Evolutionary conservation across 2,888 invertebrate genomes (phyloP), one percentile per base, ranked within the genome.

Genomic region (Pyralis farinalis): DNA sequence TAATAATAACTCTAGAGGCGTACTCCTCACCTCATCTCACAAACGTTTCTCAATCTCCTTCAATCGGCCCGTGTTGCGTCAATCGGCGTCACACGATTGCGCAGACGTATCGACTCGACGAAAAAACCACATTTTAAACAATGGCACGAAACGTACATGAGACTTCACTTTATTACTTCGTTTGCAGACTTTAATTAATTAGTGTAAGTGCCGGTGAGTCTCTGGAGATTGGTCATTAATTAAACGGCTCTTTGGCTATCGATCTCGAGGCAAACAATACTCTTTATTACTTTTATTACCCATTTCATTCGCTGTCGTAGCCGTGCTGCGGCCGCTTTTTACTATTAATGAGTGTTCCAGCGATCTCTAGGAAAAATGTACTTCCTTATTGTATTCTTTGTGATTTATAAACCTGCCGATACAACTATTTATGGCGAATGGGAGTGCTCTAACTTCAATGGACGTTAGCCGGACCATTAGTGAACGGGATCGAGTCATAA

Each of bases 191-290:
- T 76, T 81, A 81, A 85, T 85, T 83, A 86, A 86, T 86, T 85
- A 85, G 68, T 74, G 71, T 75, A 78, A 85, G 85, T 83, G 82
- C 84, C 82, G 85, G 85, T 82, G 82, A 80, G 81, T 75, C 82
- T 73, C 78, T 56, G 58, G 82, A 78, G 84, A 84, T 82, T 75
- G 84, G 80, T 80, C 82, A 85, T 86, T 85, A 83, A 82, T 86
- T 85, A 83, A 75, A 71, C 71, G 76, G 68, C 67, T 77, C 79
- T 81, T 77, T 70, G 74, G 68, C 77, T 68, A 84, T 85, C 83
- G 84, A 82, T 85, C 82, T 75, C 60, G 63, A 46, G 56, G 68
- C 75, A 80, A 82, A 84, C 82, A 85, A 81, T 83, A 83, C 77
- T 71, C 71, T 82, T 76, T 79, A 81, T 79, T 82, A 77, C 71